phyloP scores from a whole-genome alignment of 1,140 invertebrate genomes.

The Pseudomyrmex dendroicus region DNA sequence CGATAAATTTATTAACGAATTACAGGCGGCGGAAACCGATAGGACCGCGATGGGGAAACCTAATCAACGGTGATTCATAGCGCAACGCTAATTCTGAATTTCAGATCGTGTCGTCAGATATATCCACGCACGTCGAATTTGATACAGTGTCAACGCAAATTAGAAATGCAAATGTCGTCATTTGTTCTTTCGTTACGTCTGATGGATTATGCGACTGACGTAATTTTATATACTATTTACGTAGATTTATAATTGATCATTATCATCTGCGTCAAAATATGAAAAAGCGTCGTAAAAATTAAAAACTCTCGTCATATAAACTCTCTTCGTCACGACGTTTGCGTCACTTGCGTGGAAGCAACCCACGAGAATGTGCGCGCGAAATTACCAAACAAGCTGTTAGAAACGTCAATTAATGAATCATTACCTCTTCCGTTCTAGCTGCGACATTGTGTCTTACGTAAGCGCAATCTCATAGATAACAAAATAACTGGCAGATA shows the following conservation, averaged over 20 bases:
- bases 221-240: background rate
- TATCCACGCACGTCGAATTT: background rate
- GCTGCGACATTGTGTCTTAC: background rate
- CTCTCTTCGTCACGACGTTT: background rate
- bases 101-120: conserved; percentile 7
- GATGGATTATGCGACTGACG: background rate
- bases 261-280: too few relatives aligned
- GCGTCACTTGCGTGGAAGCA: too few relatives aligned
- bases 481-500: background rate
- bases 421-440: background rate
- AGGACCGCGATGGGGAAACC: conserved; percentile 12
- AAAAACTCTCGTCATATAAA: background rate
- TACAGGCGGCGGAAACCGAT: conserved; percentile 25
- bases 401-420: background rate
- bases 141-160: background rate
- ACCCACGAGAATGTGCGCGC: too few relatives aligned
- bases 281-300: background rate
- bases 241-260: background rate
- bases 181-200: background rate
- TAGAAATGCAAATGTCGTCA: conserved; percentile 16
- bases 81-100: conserved; percentile 38
- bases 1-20: conserved; percentile 60
- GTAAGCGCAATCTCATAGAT: background rate
- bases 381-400: too few relatives aligned
- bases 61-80: conserved; percentile 56